Base-by-base conservation (phyloP, 1,140 invertebrate species). In the Brachionus calyciflorus region DNA sequence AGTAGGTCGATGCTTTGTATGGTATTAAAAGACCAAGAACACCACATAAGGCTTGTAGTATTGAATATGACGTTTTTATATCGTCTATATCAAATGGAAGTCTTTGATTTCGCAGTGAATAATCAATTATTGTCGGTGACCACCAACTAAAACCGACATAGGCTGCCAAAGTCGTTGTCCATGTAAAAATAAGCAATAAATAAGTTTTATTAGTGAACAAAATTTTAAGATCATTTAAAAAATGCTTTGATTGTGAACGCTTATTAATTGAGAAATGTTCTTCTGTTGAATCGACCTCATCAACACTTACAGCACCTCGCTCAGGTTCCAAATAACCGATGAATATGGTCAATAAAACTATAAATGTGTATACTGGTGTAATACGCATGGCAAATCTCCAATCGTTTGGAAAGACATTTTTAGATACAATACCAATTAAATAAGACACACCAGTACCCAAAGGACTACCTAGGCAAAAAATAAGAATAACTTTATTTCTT, bases 141-240 rank as follows among this genome's bases (percentile, higher is more conserved):
- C 69, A 73, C 69, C 69, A 73, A 14, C 30, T 51, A 14, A 73
- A 73, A 19, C 46, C 69, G 44, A 65, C 60, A 65, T 65, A 44
- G 9, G 69, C 44, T 51, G 69, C 69, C 9, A 73, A 55, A 51
- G 24, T 55, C 26, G 30, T 40, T 33, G 69, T 73, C 69, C 69
- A 73, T n/a, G 69, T 51, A 30, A 73, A 55, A 17, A 55, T 73
- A 17, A 73, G 30, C 17, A 49, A 51, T 37, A 73, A 51, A 33
- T 73, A 73, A 12, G 69, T 73, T n/a, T 73, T 30, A 51, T 73
- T 73, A 2, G 12, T 73, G 40, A 73, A 73, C 14, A 73, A 55
- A 37, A 55, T 73, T 55, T 73, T 73, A 14, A 73, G 46, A 73
- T 73, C 69, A 26, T 40, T 26, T 4, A 49, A 21, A 51, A 73